Conservation (phyloP, 2,888 invertebrate genomes). For the Noctuana brunneofusca region DNA sequence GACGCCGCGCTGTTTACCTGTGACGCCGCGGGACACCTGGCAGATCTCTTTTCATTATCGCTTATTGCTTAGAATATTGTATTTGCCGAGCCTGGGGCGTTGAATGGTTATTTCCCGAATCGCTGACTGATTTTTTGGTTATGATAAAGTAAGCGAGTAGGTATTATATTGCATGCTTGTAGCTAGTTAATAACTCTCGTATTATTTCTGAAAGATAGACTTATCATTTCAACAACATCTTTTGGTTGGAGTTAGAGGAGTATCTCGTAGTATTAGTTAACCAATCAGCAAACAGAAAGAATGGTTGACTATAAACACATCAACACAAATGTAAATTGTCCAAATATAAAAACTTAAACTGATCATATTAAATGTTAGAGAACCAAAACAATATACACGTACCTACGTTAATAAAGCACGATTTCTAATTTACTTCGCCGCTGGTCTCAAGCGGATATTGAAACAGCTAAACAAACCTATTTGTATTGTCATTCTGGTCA, state of each 20-base stretch:
- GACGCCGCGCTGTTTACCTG: conserved; percentile 46
- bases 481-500: conserved; percentile 10
- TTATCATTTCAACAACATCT: no score
- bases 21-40: conserved; percentile 62
- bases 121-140: no score
- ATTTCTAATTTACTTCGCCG: background rate
- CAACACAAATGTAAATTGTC: no score
- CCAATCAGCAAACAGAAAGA: no score
- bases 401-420: background rate
- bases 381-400: background rate
- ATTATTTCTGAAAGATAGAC: no score
- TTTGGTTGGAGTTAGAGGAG: no score
- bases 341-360: background rate
- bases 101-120: no score
- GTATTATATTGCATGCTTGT: no score
- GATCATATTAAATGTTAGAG: background rate
- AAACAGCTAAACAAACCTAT: conserved; percentile 12
- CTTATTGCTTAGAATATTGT: conserved; percentile 39
- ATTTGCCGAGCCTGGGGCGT: background rate
- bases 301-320: no score
- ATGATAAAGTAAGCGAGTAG: no score
- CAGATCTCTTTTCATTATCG: conserved; percentile 63
- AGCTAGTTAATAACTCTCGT: no score
- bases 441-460: conserved; percentile 19
- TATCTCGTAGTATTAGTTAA: no score